Evolutionary conservation across 2,797 vertebrate genomes (phyloP).

Genomic region (Cichlasoma orientale): DNA sequence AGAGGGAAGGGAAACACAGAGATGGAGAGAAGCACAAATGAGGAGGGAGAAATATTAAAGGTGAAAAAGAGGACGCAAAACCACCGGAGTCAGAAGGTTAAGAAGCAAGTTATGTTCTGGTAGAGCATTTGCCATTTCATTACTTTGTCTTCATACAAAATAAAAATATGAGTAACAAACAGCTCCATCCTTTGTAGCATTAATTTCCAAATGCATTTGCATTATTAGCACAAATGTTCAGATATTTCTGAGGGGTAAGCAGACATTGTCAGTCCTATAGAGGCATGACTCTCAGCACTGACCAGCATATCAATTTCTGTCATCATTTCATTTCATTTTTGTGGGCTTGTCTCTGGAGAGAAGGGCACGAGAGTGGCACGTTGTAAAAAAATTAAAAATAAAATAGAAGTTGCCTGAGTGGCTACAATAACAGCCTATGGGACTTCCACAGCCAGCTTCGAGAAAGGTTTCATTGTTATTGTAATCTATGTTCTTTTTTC

Average conservation of each 20-base stretch:
- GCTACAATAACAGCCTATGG: not conserved
- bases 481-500: not conserved
- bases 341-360: conserved; percentile 6
- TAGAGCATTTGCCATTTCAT: conserved; percentile 15
- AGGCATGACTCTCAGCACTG: not conserved
- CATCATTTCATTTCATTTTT: conserved; percentile 33
- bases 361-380: not conserved
- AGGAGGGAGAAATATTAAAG: not conserved
- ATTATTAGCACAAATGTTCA: conserved; percentile 19
- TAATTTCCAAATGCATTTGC: conserved; percentile 34
- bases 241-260: conserved; percentile 19
- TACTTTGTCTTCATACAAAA: conserved; percentile 25
- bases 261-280: not conserved
- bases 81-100: not conserved
- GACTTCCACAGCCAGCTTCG: not conserved
- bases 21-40: not conserved
- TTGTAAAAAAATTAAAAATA: not conserved
- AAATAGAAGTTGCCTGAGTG: conserved; percentile 17
- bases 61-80: not conserved
- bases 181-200: not conserved
- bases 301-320: conserved; percentile 20
- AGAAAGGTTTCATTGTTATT: not conserved
- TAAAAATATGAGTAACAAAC: conserved; percentile 19
- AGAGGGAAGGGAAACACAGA: not conserved
- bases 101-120: not conserved